Percentiles rank a stretch among this genome's conserved stretches.
These are phyloP conservation scores for Rhimphoctona megacephalus DNA, from an alignment of 2,888 invertebrate species.

Conservation along the genomic window DNA sequence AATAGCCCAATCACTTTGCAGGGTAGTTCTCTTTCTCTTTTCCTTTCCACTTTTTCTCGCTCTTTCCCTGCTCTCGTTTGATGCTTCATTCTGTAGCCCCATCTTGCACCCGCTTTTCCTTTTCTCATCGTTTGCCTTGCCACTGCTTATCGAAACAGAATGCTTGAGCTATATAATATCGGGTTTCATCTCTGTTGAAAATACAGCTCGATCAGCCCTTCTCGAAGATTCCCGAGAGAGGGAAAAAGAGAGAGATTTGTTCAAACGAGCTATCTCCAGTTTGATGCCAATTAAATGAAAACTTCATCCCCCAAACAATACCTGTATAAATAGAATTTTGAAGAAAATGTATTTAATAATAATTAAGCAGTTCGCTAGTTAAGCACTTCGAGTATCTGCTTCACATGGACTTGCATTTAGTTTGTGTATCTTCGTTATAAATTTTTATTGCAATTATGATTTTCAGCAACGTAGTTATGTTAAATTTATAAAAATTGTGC, in stretches of 20 bases:
- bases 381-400: neutral
- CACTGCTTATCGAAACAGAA: constrained; percentile 44
- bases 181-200: constrained; percentile 31
- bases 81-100: constrained; percentile 21
- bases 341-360: neutral
- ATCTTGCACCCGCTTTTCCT: constrained; percentile 32
- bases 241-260: neutral
- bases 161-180: constrained; percentile 22
- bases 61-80: constrained; percentile 3
- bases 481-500: neutral
- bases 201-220: constrained; percentile 17
- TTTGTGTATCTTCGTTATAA: neutral
- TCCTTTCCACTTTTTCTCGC: constrained; percentile 12
- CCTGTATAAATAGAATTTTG: neutral
- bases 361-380: neutral
- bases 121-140: constrained; percentile 35
- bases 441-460: too few relatives aligned
- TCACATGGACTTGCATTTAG: neutral
- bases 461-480: neutral
- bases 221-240: constrained; percentile 7
- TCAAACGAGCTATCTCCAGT: constrained; percentile 18
- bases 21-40: constrained; percentile 8
- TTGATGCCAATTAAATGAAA: constrained; percentile 5
- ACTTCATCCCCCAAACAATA: neutral
- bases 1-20: constrained; percentile 59